phyloP scores from a whole-genome alignment of 2,113 vertebrate genomes.

The Anarrhichthys ocellatus region DNA sequence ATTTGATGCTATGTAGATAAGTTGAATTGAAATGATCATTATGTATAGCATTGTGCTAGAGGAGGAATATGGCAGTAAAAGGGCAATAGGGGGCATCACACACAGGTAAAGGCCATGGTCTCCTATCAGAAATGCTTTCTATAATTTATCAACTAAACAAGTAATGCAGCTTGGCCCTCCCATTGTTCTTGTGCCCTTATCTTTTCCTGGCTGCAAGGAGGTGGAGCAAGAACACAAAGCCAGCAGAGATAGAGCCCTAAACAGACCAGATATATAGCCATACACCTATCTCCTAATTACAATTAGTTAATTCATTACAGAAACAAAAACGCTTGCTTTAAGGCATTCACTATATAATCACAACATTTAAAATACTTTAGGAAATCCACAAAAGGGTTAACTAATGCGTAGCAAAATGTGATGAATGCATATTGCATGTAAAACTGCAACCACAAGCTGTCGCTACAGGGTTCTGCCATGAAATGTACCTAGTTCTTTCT shows the following conservation, averaged over 20 bases:
- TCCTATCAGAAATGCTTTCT: slow-evolving; percentile 44
- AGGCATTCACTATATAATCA: neutral
- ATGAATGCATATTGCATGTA: slow-evolving; percentile 16
- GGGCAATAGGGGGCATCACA: neutral
- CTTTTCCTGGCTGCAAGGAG: slow-evolving; percentile 1
- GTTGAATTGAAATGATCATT: slow-evolving; percentile 9
- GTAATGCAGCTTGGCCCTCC: slow-evolving; percentile 47
- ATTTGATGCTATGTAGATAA: neutral
- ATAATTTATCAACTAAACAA: slow-evolving; percentile 63
- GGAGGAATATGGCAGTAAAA: slow-evolving; percentile 24
- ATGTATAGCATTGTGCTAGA: slow-evolving; percentile 3
- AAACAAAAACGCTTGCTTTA: neutral
- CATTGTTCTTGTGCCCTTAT: slow-evolving; percentile 55
- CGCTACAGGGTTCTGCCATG: slow-evolving; percentile 8
- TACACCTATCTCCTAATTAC: neutral
- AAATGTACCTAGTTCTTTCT: neutral
- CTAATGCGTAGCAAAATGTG: neutral
- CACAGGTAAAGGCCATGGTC: slow-evolving; percentile 54
- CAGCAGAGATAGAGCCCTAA: slow-evolving; percentile 6
- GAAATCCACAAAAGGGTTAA: neutral
- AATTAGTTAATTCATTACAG: slow-evolving; percentile 1
- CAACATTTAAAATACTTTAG: neutral
- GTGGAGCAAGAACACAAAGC: slow-evolving; percentile 37
- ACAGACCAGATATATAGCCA: neutral
- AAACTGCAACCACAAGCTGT: neutral